Evolutionary conservation across 2,888 invertebrate species (phyloP), one percentile per base, ranked within the genome.

Genomic region (Spatulosminthurus flaviceps): DNA sequence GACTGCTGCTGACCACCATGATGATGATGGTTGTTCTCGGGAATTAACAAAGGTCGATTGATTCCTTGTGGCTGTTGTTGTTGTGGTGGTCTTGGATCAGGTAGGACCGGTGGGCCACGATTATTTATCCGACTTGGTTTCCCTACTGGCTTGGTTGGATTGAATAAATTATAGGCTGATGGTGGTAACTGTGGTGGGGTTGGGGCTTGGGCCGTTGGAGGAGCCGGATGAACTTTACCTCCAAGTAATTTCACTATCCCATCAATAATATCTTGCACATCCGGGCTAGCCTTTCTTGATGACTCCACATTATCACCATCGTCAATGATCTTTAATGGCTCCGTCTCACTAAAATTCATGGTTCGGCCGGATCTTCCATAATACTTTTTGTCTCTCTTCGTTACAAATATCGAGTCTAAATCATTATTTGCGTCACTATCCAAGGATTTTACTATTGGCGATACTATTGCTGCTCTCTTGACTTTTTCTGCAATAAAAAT

Each of bases 231-330:
- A 0, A 95, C 95, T 86, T 95, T 95, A 0, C 95, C 95, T 83
- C 96, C 95, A 0, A 96, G 88, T 16, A 96, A 87, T 87, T 95
- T 95, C 0, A 95, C 95, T 72, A 96, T 93, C 11, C 95, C 95
- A 71, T 86, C 86, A 43, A 96, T 94, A 41, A 96, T 95, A 86
- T 96, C 95, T 87, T 95, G 95, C 79, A 96, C 95, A 86, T 95
- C 95, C 60, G 92, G 86, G 61, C 83, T 84, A 7, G 86, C 84
- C 77, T 86, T 85, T n/a, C 86, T 79, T 16, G 83, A 83, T 24
- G 81, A 78, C 51, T 82, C 81, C 22, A 78, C 76, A 78, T 83
- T 82, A 21, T 29, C 61, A 22, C n/a, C n/a, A n/a, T n/a, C n/a
- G n/a, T 43, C 60, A 24, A 5, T 22, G 21, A n/a, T 13, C 16